Evolutionary conservation across 1,140 invertebrate species (phyloP).

Genomic region (Battus philenor): DNA sequence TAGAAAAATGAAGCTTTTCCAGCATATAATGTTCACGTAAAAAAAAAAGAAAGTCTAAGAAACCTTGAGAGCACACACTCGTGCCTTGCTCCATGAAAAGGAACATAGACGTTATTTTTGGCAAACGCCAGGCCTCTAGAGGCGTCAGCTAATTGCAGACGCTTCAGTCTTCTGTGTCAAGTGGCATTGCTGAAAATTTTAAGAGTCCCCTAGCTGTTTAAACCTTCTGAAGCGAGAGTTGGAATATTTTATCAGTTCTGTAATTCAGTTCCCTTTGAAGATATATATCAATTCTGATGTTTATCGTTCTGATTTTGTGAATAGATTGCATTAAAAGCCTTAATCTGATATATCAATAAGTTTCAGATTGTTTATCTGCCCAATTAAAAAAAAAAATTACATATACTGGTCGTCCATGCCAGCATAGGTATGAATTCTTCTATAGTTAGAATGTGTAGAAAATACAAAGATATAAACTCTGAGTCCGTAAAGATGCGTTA

Average conservation of each 20-base stretch:
- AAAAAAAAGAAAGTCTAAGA: neutral
- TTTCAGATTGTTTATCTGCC: no score
- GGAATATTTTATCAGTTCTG: neutral
- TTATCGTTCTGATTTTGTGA: no score
- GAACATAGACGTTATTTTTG: slow-evolving; percentile 2
- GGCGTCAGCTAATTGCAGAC: slow-evolving; percentile 11
- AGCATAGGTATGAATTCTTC: no score
- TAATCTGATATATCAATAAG: no score
- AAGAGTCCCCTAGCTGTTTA: neutral
- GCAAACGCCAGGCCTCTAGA: slow-evolving; percentile 1
- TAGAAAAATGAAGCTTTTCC: neutral
- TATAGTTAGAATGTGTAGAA: no score
- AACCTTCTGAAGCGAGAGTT: neutral
- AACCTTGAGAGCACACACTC: neutral
- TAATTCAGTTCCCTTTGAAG: no score
- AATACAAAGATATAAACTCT: no score
- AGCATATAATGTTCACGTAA: slow-evolving; percentile 1
- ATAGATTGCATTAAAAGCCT: no score
- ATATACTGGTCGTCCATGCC: no score
- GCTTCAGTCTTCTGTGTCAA: slow-evolving; percentile 13
- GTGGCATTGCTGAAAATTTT: slow-evolving; percentile 7
- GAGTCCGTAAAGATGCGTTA: no score
- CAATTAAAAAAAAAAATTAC: no score
- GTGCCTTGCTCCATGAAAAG: neutral
- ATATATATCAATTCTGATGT: no score